Conservation (phyloP, 2,888 invertebrate species). For the Cantharis flavilabris region DNA sequence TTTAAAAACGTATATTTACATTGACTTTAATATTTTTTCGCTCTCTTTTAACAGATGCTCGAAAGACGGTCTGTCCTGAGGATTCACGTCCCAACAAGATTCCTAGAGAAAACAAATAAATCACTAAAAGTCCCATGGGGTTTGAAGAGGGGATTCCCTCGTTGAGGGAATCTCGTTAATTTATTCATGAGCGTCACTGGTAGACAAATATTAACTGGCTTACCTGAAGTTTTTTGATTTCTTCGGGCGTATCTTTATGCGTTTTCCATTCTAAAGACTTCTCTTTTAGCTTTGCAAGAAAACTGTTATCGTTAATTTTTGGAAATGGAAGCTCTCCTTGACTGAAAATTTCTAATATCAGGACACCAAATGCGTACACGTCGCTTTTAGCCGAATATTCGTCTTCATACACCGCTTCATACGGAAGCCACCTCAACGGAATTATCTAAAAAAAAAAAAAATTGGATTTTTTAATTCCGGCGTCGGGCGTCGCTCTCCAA, state of each 20-base stretch:
- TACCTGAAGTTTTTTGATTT: constrained; percentile 64
- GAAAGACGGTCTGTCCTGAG: constrained; percentile 71
- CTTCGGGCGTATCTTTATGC: constrained; percentile 66
- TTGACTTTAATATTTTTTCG: constrained; percentile 56
- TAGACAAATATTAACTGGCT: constrained; percentile 21
- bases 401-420: constrained; percentile 87
- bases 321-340: constrained; percentile 78
- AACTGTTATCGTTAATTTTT: constrained; percentile 76
- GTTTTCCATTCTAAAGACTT: constrained; percentile 71
- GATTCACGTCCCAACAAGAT: constrained; percentile 70
- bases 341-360: constrained; percentile 88
- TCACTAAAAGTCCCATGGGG: too few relatives aligned
- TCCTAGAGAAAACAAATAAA: constrained; percentile 51
- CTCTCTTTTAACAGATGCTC: constrained; percentile 61
- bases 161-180: too few relatives aligned
- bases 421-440: constrained; percentile 88
- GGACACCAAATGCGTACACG: constrained; percentile 87
- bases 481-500: not conserved
- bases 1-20: constrained; percentile 43
- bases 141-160: too few relatives aligned
- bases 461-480: not conserved
- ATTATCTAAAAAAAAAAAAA: constrained; percentile 62
- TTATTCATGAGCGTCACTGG: too few relatives aligned
- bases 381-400: constrained; percentile 93
- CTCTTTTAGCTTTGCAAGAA: constrained; percentile 66